Base-by-base conservation (phyloP, 2,113 vertebrate genomes). In the Poecile atricapillus region DNA sequence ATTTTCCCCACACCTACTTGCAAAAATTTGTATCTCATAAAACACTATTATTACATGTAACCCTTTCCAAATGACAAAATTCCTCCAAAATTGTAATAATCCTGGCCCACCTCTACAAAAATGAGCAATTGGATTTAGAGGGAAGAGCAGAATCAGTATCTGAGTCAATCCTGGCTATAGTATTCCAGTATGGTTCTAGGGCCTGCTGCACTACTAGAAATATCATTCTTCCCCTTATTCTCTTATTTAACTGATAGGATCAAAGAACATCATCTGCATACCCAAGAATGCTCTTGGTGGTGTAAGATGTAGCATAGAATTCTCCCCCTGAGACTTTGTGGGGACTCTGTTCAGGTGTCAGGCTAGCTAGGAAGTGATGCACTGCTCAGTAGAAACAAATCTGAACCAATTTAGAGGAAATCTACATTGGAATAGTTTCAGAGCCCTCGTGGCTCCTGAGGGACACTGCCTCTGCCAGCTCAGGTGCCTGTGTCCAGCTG, bases 341-440 rank as follows among this genome's bases (percentile, higher is more conserved):
- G 64, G 39, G 22, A 87, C 56, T 50, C 85, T 87, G 55, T 69
- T 86, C 41, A 87, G 65, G 35, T 73, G 73, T 82, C 93, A 88
- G 84, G 22, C 30, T 47, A 44, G 79, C 85, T 89, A 78, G 62
- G 14, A 82, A 89, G 92, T 33, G 77, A 84, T 70, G 83, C 50
- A 15, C 69, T 92, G 74, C 21, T 63, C 39, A 69, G 46, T 13
- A 47, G 90, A 75, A 93, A 84, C n/a, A 73, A 53, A 93, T 88
- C 59, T 90, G 53, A 90, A 93, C 37, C 43, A 65, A 60, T 95
- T 96, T 90, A 59, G 56, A 92, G 43, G 53, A 87, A 53, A 79
- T 47, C 20, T 16, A 21, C 31, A 70, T 19, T 80, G 70, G 85
- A 85, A 91, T 59, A 44, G 52, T 82, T 94, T 81, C 71, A 68